A percentile compares a stretch with the other conserved stretches of the same genome.
Evolutionary conservation across 2,888 invertebrate genomes (phyloP).

Genomic region (Meandrusa payeni): DNA sequence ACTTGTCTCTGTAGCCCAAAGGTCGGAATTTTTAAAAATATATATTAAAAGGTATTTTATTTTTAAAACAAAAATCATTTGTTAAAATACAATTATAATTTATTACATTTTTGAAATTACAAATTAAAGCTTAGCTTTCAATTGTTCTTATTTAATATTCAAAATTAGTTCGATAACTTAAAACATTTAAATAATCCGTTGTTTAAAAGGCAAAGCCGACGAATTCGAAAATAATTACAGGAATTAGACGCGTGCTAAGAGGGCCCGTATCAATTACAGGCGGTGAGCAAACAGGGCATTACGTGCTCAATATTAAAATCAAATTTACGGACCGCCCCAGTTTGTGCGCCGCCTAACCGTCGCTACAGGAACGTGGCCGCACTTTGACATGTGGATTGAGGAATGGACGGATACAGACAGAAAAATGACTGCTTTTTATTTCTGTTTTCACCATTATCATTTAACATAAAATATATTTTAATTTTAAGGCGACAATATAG

Average conservation of each 20-base stretch:
- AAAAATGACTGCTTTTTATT: conserved; percentile 27
- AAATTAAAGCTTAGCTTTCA: too few species aligned
- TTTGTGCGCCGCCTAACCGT: conserved; percentile 31
- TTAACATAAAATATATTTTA: too few species aligned
- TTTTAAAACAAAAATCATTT: too few species aligned
- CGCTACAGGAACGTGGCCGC: conserved; percentile 27
- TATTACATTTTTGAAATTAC: too few species aligned
- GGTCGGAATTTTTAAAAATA: too few species aligned
- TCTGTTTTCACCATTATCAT: too few species aligned
- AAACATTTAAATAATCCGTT: conserved; percentile 56
- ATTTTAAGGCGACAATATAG: too few species aligned
- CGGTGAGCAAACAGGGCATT: conserved; percentile 68
- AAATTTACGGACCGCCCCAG: conserved; percentile 66
- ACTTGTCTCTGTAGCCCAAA: too few species aligned
- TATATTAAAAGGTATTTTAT: too few species aligned
- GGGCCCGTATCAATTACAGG: conserved; percentile 75
- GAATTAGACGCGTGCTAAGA: conserved; percentile 68
- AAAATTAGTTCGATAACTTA: conserved; percentile 18
- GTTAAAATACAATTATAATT: too few species aligned
- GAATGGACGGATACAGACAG: conserved; percentile 39
- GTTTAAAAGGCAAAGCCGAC: conserved; percentile 61
- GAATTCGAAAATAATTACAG: conserved; percentile 79
- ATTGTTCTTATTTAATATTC: conserved; percentile 19
- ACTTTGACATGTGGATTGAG: conserved; percentile 41
- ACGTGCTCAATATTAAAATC: conserved; percentile 77